phyloP scores from a whole-genome alignment of 2,113 vertebrate species.

The Calypte anna region DNA sequence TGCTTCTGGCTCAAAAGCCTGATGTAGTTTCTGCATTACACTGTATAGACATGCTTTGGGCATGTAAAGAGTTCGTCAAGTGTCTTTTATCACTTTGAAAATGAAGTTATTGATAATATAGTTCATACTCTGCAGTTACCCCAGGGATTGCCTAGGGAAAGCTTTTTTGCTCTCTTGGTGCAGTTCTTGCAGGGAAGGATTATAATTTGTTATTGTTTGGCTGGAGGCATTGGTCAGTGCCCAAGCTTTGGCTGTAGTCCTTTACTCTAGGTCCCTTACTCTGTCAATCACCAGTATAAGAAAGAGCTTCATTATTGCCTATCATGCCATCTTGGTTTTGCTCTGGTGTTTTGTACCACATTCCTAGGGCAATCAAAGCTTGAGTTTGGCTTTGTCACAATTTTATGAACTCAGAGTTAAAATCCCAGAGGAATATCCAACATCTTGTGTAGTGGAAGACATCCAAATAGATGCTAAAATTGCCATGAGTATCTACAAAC shows the following conservation, averaged over 20 bases:
- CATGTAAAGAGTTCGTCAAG: background rate
- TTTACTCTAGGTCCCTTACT: background rate
- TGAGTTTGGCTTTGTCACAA: background rate
- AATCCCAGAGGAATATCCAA: background rate
- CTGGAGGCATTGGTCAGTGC: background rate
- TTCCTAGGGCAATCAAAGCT: background rate
- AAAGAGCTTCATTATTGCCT: background rate
- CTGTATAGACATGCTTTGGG: background rate
- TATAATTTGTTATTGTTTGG: background rate
- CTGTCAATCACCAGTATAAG: background rate
- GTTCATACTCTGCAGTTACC: background rate
- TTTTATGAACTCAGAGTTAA: background rate
- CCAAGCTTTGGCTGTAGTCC: background rate
- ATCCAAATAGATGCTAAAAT: background rate
- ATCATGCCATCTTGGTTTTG: background rate
- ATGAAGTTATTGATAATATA: background rate
- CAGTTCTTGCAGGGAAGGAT: background rate
- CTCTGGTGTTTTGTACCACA: background rate
- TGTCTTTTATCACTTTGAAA: background rate
- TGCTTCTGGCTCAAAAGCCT: background rate
- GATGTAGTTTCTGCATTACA: background rate
- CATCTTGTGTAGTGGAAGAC: background rate
- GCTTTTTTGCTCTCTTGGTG: background rate
- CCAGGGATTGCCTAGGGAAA: background rate
- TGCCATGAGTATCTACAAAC: background rate